phyloP scores from a whole-genome alignment of 53 echinoderm and acorn worm species.

The Luidia sarsii region DNA sequence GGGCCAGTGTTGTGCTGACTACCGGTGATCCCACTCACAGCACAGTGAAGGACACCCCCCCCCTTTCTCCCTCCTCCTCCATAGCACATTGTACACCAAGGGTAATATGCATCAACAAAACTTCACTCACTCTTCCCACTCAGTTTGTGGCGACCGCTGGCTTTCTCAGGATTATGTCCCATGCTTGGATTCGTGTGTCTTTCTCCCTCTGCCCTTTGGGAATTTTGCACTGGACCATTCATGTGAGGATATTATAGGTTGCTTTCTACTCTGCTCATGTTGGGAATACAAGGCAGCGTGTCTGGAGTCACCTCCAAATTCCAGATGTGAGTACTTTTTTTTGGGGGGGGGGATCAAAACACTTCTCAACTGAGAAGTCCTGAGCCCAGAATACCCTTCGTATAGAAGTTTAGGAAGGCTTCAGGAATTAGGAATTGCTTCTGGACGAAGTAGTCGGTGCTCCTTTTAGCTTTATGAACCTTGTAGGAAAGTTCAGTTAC shows the following conservation, averaged over 20 bases:
- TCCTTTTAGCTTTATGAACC: too few relatives aligned
- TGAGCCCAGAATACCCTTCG: too few relatives aligned
- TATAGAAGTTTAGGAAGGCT: too few relatives aligned
- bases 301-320: not conserved
- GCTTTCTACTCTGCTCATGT: constrained; percentile 3
- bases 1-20: not conserved
- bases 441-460: too few relatives aligned
- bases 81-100: too few relatives aligned
- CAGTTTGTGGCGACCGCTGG: not conserved
- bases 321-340: constrained; percentile 33
- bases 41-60: not conserved
- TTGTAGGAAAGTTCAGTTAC: too few relatives aligned
- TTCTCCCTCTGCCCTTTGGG: too few relatives aligned
- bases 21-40: constrained; percentile 11
- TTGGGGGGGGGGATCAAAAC: too few relatives aligned
- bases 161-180: not conserved
- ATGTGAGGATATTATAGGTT: not conserved
- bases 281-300: constrained; percentile 6
- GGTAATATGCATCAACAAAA: constrained; percentile 32
- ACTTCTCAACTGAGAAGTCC: too few relatives aligned
- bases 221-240: too few relatives aligned
- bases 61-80: not conserved
- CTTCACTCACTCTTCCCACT: constrained; percentile 1
- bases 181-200: too few relatives aligned
- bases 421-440: too few relatives aligned